Evolutionary conservation across 2,888 invertebrate species (phyloP), one percentile per base, ranked within the genome.

Genomic region (Campopleginae sp.): DNA sequence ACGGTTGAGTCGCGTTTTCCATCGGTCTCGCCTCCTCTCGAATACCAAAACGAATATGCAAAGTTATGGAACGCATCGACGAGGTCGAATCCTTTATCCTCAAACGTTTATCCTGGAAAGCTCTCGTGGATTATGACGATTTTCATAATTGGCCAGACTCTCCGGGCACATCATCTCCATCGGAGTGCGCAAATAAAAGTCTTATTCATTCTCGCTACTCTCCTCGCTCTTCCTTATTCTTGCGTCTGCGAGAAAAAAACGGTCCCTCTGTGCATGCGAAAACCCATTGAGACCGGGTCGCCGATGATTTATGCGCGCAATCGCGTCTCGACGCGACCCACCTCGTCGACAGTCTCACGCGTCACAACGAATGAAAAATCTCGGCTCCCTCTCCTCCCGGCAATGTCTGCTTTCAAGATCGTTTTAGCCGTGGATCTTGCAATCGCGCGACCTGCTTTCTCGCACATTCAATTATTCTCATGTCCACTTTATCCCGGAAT

Each of bases 221-320:
- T 42, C 17, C 68, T 44, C 44, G 10, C 19, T 68, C 42, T 58
- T 38, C 27, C 48, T 48, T 31, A 27, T n/a, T 68, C 19, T 27
- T 63, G 42, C 46, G 65, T 48, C 48, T 27, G 63, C 48, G 46
- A 27, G n/a, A 19, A 48, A 46, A 61, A 38, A 61, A 63, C 51
- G 46, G 65, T 61, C 48, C 76, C 71, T 38, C 65, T 38, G 71
- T 51, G 71, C 58, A 63, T 51, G 71, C 58, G 75, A 75, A 80
- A 85, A 76, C 31, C 77, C 77, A 80, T 74, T 66, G 68, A 48
- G 46, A 75, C n/a, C 44, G 42, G 38, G 82, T 76, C 72, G 71
- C 58, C 82, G 74, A 88, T 87, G 88, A 89, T 88, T 87, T 87
- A 87, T 87, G 86, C 84, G 86, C 84, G 82, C 86, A 80, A 85